Conservation (phyloP, 2,113 vertebrate genomes). For the Struthio camelus region DNA sequence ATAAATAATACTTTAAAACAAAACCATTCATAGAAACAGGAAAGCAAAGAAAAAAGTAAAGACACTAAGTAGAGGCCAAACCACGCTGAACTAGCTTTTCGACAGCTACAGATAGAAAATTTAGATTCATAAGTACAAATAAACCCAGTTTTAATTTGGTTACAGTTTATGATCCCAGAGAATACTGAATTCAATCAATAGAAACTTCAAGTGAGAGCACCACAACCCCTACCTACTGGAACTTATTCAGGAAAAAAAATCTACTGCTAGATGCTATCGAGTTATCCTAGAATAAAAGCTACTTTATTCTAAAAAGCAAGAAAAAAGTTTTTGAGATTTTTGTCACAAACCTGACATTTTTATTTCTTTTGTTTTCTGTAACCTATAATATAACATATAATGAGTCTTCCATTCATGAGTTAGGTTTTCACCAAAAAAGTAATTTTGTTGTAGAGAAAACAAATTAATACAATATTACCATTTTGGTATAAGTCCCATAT, state of each 20-base stretch:
- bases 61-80: background rate
- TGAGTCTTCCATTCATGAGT: background rate
- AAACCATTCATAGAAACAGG: background rate
- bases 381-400: background rate
- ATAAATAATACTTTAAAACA: background rate
- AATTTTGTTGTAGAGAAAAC: background rate
- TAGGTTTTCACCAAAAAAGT: background rate
- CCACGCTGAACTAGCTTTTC: background rate
- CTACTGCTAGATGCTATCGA: background rate
- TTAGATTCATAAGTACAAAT: background rate
- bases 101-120: background rate
- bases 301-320: background rate
- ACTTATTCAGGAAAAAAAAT: background rate
- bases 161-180: background rate
- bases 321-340: background rate
- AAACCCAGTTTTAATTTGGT: background rate
- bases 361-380: background rate
- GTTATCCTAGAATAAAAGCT: background rate
- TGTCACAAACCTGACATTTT: background rate
- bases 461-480: background rate
- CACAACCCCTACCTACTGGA: slow-evolving; percentile 17
- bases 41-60: background rate
- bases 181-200: background rate
- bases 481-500: background rate
- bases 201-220: background rate